Conservation (phyloP, 2,113 vertebrate genomes). For the Tetrax tetrax region DNA sequence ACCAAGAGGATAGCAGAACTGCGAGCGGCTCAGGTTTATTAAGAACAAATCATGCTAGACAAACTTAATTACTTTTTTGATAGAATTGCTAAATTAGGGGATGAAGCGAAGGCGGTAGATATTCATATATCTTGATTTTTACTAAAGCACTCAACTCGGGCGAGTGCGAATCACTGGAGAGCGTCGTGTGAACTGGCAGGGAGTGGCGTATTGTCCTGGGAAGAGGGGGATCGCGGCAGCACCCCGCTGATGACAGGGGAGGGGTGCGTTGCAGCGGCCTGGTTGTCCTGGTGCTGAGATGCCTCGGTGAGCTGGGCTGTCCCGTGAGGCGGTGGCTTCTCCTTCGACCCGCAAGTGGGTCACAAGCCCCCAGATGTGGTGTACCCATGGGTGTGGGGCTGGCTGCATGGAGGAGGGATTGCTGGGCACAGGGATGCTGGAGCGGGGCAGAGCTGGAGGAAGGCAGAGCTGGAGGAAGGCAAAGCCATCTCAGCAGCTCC, state of each 20-base stretch:
- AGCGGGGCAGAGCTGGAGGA: not conserved
- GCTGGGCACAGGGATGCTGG: not conserved
- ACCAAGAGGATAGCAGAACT: not conserved
- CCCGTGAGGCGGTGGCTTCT: rapidly evolving
- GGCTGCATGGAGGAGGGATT: not conserved
- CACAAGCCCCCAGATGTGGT: not conserved
- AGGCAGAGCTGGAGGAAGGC: not conserved
- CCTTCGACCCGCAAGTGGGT: not conserved
- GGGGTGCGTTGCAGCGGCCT: not conserved
- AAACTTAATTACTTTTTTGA: slow-evolving; percentile 45
- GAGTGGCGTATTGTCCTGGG: not conserved
- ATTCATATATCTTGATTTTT: not conserved
- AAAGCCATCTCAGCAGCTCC: not conserved
- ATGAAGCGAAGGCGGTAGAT: not conserved
- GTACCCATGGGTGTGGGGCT: not conserved
- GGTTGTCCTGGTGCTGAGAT: not conserved
- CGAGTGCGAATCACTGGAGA: not conserved
- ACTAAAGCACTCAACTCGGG: not conserved
- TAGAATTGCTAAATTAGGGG: slow-evolving; percentile 18
- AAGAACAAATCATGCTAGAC: slow-evolving; percentile 40
- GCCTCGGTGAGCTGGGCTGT: not conserved
- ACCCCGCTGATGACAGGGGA: not conserved
- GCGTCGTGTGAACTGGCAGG: not conserved
- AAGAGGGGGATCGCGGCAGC: not conserved
- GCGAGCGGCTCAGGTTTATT: not conserved